phyloP scores from a whole-genome alignment of 2,888 invertebrate species.

The Sesamia inferens region DNA sequence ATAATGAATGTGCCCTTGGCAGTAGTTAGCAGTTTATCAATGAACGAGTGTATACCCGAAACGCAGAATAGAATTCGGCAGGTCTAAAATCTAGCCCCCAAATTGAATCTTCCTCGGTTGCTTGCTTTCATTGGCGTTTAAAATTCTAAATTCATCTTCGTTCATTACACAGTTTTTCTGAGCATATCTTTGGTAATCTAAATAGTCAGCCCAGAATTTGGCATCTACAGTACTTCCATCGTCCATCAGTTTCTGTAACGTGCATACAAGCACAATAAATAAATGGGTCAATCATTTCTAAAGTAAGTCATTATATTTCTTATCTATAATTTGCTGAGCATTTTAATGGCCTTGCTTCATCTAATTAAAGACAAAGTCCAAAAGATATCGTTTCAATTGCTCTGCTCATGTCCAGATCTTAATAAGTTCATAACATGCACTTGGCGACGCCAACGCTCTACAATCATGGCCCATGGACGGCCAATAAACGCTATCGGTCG shows the following conservation, averaged over 20 bases:
- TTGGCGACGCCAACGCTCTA: constrained; percentile 33
- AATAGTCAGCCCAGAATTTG: neutral
- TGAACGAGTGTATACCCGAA: constrained; percentile 7
- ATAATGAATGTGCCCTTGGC: constrained; percentile 47
- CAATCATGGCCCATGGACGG: constrained; percentile 53
- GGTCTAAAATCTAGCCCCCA: neutral
- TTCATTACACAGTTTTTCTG: neutral
- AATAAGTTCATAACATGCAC: constrained; percentile 35
- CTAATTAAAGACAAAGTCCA: constrained; percentile 3
- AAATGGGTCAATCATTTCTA: neutral
- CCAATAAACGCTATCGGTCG: constrained; percentile 62
- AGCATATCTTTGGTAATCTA: neutral
- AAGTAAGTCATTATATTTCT: neutral
- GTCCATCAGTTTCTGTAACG: neutral
- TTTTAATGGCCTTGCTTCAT: neutral
- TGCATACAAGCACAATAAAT: neutral
- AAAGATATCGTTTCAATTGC: constrained; percentile 17
- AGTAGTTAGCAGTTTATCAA: constrained; percentile 14
- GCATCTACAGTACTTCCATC: neutral
- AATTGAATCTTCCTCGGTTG: neutral
- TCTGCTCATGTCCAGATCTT: constrained; percentile 4
- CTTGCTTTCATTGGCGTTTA: neutral
- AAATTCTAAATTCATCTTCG: neutral
- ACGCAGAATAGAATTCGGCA: neutral
- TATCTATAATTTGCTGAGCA: neutral